Base-by-base conservation (phyloP, 1,140 invertebrate genomes). In the Lucilia sericata region DNA sequence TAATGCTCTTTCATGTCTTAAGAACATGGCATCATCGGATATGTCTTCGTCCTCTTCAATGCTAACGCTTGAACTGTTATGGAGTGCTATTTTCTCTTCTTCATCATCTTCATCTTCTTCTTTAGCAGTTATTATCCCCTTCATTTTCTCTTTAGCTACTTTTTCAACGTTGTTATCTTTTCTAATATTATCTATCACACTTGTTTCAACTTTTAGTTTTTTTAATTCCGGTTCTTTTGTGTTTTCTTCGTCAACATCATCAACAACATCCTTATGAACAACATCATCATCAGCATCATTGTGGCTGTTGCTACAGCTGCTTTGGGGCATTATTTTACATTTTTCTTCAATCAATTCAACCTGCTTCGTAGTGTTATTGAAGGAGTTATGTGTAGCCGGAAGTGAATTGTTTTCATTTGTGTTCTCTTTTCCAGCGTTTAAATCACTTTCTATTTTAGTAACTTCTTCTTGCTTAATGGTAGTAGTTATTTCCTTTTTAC, bases 1-100 rank as follows among this genome's bases (percentile, higher is more conserved):
- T 91, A 97, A 95, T 87, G 94, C 95, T 74, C 93, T 93, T 65
- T 95, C 94, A 89, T 97, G 96, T 25, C 96, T 92, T 14, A 91
- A 87, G 13, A 92, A 88, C 87, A 94, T 94, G 0, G 93, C 92
- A 85, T 96, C 95, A 86, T 97, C 95, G 13, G 94, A 94, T 49
- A 96, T 91, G 89, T 97, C 96, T 76, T 90, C 89, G 13, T 81
- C 51, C 12, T 85, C 83, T 9, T 80, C 83, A 21, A 21, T 70
- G n/a, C 65, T 70, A 21, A n/a, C 19, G 2, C 25, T 70, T 70
- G 19, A 70, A 70, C 65, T 25, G 21, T 21, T 70, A 25, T 70
- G 65, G 2, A 21, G 19, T 21, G 19, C n/a, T 21, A 70, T 10
- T 1, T 25, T 82, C 34, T 84, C 84, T 25, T 42, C 60, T 30